A percentile compares a stretch with the other conserved stretches of the same genome.
Evolutionary conservation across 2,113 vertebrate species (phyloP).

Genomic region (Oreochromis aureus): DNA sequence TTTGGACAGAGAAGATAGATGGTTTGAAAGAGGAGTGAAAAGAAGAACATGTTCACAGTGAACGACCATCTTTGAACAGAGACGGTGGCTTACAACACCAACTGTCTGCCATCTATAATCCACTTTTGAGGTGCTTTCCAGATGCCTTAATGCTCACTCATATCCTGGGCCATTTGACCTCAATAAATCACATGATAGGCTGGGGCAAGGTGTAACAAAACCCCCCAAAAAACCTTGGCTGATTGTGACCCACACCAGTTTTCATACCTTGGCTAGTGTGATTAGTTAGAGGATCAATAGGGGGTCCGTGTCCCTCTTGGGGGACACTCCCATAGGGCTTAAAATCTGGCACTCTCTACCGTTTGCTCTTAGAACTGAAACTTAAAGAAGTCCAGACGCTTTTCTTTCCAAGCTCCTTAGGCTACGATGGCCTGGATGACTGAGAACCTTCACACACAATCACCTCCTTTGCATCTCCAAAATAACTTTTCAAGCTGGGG

Average conservation of each 20-base stretch:
- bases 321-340: not conserved
- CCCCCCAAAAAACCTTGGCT: no score
- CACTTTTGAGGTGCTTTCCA: not conserved
- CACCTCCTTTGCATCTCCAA: fast-evolving
- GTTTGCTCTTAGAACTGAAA: not conserved
- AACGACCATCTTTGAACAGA: not conserved
- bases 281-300: not conserved
- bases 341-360: not conserved
- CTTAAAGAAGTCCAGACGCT: not conserved
- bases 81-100: not conserved
- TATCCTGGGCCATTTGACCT: not conserved
- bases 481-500: not conserved
- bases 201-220: not conserved
- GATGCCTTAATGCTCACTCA: not conserved
- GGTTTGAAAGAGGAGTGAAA: not conserved
- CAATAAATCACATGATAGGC: not conserved
- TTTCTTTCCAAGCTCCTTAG: not conserved
- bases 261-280: no score
- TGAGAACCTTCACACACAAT: not conserved
- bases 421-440: fast-evolving
- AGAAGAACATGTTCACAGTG: not conserved
- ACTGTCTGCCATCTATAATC: not conserved
- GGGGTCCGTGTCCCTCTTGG: not conserved
- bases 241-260: no score
- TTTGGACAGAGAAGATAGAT: not conserved